Percentiles rank a stretch among this genome's conserved stretches.
Conservation (phyloP, 1,140 invertebrate genomes). For the Eriocheir sinensis region DNA sequence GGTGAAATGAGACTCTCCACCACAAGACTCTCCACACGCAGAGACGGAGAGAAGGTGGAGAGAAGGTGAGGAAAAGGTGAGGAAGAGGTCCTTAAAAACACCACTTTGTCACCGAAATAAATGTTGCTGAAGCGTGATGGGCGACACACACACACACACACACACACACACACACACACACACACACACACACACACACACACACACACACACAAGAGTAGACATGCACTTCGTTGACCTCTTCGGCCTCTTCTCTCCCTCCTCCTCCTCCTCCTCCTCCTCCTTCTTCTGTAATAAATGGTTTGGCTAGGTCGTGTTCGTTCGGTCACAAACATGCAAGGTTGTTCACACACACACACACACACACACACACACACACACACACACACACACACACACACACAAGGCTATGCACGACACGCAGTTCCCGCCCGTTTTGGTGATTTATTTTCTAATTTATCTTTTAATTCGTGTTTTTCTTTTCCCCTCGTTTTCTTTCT, state of each 20-base stretch:
- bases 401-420: not conserved
- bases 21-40: not conserved
- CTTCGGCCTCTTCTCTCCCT: not conserved
- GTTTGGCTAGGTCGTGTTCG: too few relatives aligned
- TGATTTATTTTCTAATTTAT: too few relatives aligned
- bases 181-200: not conserved
- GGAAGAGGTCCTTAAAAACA: not conserved
- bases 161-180: not conserved
- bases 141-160: not conserved
- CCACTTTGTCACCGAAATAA: not conserved
- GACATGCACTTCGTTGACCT: not conserved
- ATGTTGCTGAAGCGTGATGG: not conserved
- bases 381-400: not conserved
- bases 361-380: conserved; percentile 52
- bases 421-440: not conserved
- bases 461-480: too few relatives aligned
- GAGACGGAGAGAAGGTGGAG: not conserved
- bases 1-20: not conserved
- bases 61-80: not conserved
- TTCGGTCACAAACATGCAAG: not conserved
- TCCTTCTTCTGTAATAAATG: too few relatives aligned
- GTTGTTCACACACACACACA: conserved; percentile 36
- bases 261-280: too few relatives aligned
- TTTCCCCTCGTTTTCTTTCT: too few relatives aligned
- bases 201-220: not conserved